A percentile compares a stretch with the other conserved stretches of the same genome.
Evolutionary conservation across 1,140 invertebrate genomes (phyloP).

Genomic region (Heliconius eleuchia): DNA sequence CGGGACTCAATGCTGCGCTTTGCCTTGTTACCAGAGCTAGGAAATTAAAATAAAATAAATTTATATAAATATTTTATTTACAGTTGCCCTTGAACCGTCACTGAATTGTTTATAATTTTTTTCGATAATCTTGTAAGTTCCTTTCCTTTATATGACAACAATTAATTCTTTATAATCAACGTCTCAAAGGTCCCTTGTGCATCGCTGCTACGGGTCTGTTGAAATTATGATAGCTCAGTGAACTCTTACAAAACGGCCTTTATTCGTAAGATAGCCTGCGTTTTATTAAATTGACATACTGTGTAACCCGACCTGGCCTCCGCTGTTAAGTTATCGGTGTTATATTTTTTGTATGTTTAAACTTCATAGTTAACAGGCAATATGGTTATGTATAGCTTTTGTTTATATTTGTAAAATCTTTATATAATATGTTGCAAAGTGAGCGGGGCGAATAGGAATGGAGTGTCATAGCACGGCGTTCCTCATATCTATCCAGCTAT

Average conservation of each 20-base stretch:
- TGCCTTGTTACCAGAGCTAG: too few relatives aligned
- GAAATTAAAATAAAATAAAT: too few relatives aligned
- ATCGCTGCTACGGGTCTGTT: not conserved
- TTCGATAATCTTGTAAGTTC: not conserved
- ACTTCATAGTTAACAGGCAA: not conserved
- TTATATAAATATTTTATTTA: too few relatives aligned
- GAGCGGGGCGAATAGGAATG: not conserved
- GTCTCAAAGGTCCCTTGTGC: not conserved
- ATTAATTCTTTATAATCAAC: not conserved
- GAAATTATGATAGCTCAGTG: conserved; percentile 11
- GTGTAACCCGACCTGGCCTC: not conserved
- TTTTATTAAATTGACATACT: conserved; percentile 5
- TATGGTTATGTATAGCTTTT: too few relatives aligned
- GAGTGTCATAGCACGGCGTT: not conserved
- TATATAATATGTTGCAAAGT: too few relatives aligned
- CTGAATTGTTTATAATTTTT: not conserved
- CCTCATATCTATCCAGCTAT: not conserved
- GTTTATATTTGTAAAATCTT: too few relatives aligned
- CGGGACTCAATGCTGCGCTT: too few relatives aligned
- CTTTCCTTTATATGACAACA: not conserved
- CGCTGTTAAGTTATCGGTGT: not conserved
- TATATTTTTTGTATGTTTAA: not conserved
- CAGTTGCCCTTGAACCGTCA: too few relatives aligned
- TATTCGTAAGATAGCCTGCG: conserved; percentile 11
- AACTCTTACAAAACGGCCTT: conserved; percentile 17